Percentiles rank a stretch among this genome's conserved stretches.
These are phyloP conservation scores for Grus americana DNA, from an alignment of 2,113 vertebrate species.

Conservation along the genomic window DNA sequence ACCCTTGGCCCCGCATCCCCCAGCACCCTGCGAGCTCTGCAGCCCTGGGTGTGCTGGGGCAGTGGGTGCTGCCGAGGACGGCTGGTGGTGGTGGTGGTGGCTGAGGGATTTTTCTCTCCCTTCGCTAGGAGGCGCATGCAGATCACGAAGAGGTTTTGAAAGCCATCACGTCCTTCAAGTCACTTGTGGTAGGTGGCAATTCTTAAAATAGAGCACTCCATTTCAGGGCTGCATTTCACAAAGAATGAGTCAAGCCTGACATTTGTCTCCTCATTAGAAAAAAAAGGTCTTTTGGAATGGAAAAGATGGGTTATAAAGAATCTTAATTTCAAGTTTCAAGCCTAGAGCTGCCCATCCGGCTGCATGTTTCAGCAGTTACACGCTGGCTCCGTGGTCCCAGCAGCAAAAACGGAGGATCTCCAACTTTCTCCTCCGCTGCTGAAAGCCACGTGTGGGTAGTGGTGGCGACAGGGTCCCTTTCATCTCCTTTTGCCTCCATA, in stretches of 20 bases:
- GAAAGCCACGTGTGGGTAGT: slow-evolving; percentile 32
- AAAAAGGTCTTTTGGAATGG: slow-evolving; percentile 58
- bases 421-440: slow-evolving; percentile 9
- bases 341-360: background rate
- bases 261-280: slow-evolving; percentile 49
- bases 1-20: background rate
- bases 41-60: background rate
- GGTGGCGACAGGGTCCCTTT: slow-evolving; percentile 30
- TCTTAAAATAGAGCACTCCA: slow-evolving; percentile 52
- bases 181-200: slow-evolving; percentile 88
- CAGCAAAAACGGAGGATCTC: background rate
- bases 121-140: slow-evolving; percentile 89
- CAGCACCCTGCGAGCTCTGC: background rate
- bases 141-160: slow-evolving; percentile 93
- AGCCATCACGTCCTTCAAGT: slow-evolving; percentile 86
- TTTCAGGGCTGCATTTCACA: slow-evolving; percentile 45
- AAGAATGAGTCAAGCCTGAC: slow-evolving; percentile 52
- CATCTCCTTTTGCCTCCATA: slow-evolving; percentile 13
- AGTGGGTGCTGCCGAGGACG: background rate
- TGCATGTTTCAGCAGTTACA: background rate
- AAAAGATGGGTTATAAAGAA: slow-evolving; percentile 57
- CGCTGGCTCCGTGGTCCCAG: background rate
- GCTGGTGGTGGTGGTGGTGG: background rate
- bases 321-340: background rate
- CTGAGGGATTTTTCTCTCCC: slow-evolving; percentile 41